Evolutionary conservation across 2,113 vertebrate species (phyloP), one percentile per base, ranked within the genome.

Genomic region (Corvus moneduloides): DNA sequence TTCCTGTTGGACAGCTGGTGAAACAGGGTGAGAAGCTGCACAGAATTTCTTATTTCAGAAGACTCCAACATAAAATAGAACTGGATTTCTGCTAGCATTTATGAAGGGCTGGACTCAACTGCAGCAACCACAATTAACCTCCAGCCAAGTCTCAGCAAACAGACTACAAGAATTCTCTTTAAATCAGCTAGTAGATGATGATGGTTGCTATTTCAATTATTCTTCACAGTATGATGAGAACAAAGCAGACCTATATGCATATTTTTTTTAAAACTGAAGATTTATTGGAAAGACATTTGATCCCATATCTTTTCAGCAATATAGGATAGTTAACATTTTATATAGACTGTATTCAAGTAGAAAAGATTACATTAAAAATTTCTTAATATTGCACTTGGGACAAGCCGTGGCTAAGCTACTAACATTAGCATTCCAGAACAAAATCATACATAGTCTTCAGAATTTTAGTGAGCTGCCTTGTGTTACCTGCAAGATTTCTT

Each of bases 241-340:
- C 35, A 84, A 94, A 97, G 61, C 56, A 95, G 56, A 84, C 16
- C 22, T 79, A 5, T 23, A 62, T 46, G 37, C 68, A 16, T 41
- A 37, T 55, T 64, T 72, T 72, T 63, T 93, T 97, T 97, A 4
- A 68, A 97, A 96, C 79, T 87, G 85, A 93, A 96, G 84, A 94
- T 98, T 98, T 97, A 98, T 98, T 98, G 93, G 94, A 96, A 98
- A 94, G 93, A 94, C 94, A 86, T 95, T 81, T 94, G 92, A 97
- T 97, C 96, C 94, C 91, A 24, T 92, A 94, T 96, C 86, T 63
- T 96, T 96, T 96, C 56, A 96, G 94, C 91, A 97, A 96, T 87
- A 97, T 52, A 82, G 87, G 93, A 88, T 35, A 83, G 91, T 97
- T 90, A 95, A 92, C 91, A 95, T 96, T 96, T 90, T 58, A 92